Conservation (phyloP, 2,113 vertebrate species). For the Clarias batrachus region DNA sequence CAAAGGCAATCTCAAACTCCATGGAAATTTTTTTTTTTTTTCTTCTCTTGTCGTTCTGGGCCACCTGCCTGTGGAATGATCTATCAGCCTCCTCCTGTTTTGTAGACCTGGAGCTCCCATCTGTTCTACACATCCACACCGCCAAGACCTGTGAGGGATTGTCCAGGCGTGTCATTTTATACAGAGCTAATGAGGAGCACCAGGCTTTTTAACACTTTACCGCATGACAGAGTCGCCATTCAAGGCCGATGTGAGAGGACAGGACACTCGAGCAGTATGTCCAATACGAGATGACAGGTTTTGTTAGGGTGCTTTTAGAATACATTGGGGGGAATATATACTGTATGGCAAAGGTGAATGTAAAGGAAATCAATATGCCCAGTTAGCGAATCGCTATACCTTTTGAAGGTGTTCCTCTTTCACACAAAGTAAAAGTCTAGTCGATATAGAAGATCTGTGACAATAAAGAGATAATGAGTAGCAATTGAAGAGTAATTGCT, state of each 20-base stretch:
- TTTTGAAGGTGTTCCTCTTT: background rate
- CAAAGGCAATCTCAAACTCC: constrained; percentile 29
- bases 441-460: background rate
- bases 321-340: background rate
- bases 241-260: constrained; percentile 8
- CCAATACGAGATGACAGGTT: background rate
- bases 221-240: constrained; percentile 4
- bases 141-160: constrained; percentile 17
- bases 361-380: background rate
- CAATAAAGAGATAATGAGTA: background rate
- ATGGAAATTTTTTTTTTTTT: constrained; percentile 18
- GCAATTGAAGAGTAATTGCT: background rate
- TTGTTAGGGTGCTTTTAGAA: background rate
- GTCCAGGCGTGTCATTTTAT: constrained; percentile 34
- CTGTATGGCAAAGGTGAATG: background rate
- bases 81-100: constrained; percentile 64
- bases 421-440: background rate
- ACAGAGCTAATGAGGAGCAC: constrained; percentile 38
- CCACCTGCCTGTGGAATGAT: constrained; percentile 48
- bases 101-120: constrained; percentile 59
- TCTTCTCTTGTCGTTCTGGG: constrained; percentile 37
- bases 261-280: background rate
- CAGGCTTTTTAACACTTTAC: background rate
- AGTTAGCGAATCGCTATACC: background rate
- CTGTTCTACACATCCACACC: constrained; percentile 51